Base-by-base conservation (phyloP, 1,140 invertebrate species). In the Drosophila santomea region DNA sequence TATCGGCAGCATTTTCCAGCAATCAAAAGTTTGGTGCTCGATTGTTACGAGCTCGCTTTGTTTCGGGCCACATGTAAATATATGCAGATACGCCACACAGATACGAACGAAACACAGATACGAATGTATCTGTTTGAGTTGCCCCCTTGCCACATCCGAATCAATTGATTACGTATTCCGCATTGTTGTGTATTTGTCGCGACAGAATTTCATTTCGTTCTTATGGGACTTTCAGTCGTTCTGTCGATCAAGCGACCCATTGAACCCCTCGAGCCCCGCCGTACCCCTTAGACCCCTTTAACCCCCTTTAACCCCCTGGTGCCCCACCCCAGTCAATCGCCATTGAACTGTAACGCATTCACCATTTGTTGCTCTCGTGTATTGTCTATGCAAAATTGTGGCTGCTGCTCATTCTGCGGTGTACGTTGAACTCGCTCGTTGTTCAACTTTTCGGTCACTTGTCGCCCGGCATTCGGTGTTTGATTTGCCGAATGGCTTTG, bases 181-280 rank as follows among this genome's bases (percentile, higher is more conserved):
- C 80, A 84, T 77, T 74, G 78, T 88, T 73, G 69, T 60, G 69
- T 73, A 73, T 73, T 82, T 88, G 83, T 89, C 79, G 84, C 85
- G 84, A 89, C 85, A 84, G 84, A 90, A 90, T 78, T 89, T 90
- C 88, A 89, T 89, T 89, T 81, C 66, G 69, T 84, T 89, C 84
- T 80, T 80, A 74, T 80, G 84, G 84, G 67, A 77, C 54, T 47
- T 43, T 50, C 80, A 75, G 66, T 77, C 67, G 81, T 43, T 50
- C 80, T 71, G 66, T 77, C 67, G 81, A 84, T 76, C 81, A 69
- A 50, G 73, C 73, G 47, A 64, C 57, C 73, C 78, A 73, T 80
- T 50, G 74, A 72, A 66, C 60, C 60, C 45, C 44, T 47, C 47
- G 14, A 4, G 8, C 17, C 69, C 67, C 72, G 44, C 71, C 36